Evolutionary conservation across 1,140 invertebrate species (phyloP), one percentile per base, ranked within the genome.

Genomic region (Neodiprion fabricii): DNA sequence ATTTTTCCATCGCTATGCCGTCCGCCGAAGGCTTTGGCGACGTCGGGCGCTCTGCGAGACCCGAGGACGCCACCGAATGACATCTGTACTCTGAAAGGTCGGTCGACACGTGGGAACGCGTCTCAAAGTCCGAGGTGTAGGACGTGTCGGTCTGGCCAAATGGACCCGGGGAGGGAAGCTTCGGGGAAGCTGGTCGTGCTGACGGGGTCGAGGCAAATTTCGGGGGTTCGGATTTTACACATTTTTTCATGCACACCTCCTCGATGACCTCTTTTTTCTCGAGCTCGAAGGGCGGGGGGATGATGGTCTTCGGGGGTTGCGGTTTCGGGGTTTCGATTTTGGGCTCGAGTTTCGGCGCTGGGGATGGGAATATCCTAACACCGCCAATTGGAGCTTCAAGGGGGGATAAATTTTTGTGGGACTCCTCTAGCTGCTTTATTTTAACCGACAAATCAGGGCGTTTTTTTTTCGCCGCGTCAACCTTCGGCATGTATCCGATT

Each of bases 391-490:
- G 93, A 11, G 92, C 90, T 79, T 93, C 89, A 40, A 90, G 86
- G 7, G 90, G 90, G 9, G 89, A 88, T 65, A 91, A 74, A 70
- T 87, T 87, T 69, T 90, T 90, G 75, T 91, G 91, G 21, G 89
- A 90, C 75, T 92, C 92, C 79, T 93, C 91, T 14, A 93, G 84
- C 80, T 91, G 90, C 80, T 91, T 92, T 1, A 93, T 91, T 79
- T 91, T 91, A 21, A 91, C 86, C 21, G 89, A 89, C 12, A 94
- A 87, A 40, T 92, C 89, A 71, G 91, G 90, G 77, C 87, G 87
- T 75, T 87, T 83, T 48, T 82, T 73, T 11, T 86, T 85, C 14
- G 89, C 88, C 0, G 84, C 77, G 75, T 82, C 80, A 10, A 80
- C 76, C 79, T 92, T 92, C 3, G 92, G 91, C 48, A 90, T 90